Evolutionary conservation across 1,140 invertebrate genomes (phyloP), one percentile per base, ranked within the genome.

Genomic region (Neotoxoptera formosana): DNA sequence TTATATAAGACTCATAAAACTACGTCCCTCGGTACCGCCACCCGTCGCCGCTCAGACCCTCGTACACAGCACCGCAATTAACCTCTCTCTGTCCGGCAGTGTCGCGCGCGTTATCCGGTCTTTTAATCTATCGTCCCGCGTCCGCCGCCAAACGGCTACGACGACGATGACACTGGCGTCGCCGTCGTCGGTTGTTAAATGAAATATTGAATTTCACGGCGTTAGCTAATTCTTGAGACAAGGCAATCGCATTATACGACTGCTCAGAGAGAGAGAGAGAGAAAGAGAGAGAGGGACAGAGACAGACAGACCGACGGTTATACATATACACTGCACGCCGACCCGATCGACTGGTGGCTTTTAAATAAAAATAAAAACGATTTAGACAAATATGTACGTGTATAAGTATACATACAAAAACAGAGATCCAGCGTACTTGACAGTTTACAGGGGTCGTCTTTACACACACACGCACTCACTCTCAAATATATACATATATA

Each of bases 161-260:
- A 25, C 7, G 14, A 76, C 60, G 60, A 91, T 30, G 60, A 91
- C 53, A 91, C 76, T 81, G 91, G 91, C 91, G 67, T 92, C 90
- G 90, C 45, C 20, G 89, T 67, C 21, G 90, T 56, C 76, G 47
- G 91, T 91, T 76, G 90, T 92, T 92, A 92, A 92, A 92, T 93
- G 91, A 93, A 93, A 93, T 86, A 93, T 93, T 93, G 91, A 86
- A 86, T 93, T 93, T 92, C 91, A 84, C 76, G 36, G 11, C n/a
- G 76, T 93, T 93, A 48, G 76, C 91, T 86, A 56, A 93, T 93
- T 93, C 91, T n/a, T 51, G 76, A 53, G 48, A 93, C 91, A 93
- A 53, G 91, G 91, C 91, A 93, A 84, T 93, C 41, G 91, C 81
- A 93, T 93, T 93, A 93, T 30, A 93, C 56, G 9, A 34, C 23